Evolutionary conservation across 2,113 vertebrate species (phyloP).

Genomic region (Ameiurus melas): DNA sequence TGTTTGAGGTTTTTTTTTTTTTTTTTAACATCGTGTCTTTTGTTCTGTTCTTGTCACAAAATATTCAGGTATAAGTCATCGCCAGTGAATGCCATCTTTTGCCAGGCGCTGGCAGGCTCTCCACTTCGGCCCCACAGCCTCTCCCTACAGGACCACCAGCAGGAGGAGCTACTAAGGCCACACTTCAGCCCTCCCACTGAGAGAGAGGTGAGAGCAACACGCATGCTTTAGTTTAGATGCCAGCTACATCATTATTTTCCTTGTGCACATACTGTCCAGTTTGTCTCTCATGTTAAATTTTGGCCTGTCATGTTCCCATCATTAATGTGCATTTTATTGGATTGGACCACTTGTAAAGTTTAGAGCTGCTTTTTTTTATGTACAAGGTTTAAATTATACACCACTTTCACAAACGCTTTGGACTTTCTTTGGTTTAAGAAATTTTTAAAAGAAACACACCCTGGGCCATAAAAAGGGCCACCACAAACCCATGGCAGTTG

Average conservation of each 20-base stretch:
- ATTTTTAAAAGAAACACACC: too few species aligned
- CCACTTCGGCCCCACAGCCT: conserved; percentile 88
- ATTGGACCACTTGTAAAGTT: neutral
- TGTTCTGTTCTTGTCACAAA: neutral
- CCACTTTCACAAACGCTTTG: neutral
- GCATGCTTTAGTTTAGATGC: neutral
- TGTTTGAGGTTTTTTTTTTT: neutral
- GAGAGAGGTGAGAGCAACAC: conserved; percentile 68
- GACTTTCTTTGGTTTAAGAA: too few species aligned
- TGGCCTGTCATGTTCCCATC: neutral
- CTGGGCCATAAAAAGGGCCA: too few species aligned
- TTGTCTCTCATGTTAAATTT: neutral
- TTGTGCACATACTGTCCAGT: neutral
- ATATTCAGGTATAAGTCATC: conserved; percentile 84
- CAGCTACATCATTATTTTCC: neutral
- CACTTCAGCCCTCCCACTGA: conserved; percentile 81
- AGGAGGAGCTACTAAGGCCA: conserved; percentile 83
- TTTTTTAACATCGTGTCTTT: neutral
- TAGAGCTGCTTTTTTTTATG: neutral
- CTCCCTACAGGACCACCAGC: conserved; percentile 84
- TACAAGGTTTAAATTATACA: neutral
- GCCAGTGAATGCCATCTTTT: conserved; percentile 95
- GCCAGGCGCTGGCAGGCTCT: conserved; percentile 90
- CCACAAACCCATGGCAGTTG: conserved; percentile 90
- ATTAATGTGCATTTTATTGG: neutral